phyloP scores from a whole-genome alignment of 2,113 vertebrate species.

The Eira barbara region DNA sequence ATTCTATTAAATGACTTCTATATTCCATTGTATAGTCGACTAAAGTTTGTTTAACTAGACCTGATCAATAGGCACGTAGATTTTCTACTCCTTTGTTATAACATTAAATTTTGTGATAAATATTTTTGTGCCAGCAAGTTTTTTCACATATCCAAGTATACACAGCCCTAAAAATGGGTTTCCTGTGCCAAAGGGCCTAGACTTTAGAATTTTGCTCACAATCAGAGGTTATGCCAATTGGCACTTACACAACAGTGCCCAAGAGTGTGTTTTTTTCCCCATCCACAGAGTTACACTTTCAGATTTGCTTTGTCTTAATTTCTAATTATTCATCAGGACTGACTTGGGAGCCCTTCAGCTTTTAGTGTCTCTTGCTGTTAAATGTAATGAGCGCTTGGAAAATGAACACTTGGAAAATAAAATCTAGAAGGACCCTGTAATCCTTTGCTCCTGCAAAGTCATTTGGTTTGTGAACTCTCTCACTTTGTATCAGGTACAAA shows the following conservation, averaged over 20 bases:
- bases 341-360: neutral
- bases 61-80: neutral
- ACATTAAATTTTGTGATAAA: neutral
- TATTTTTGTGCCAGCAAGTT: neutral
- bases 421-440: neutral
- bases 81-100: neutral
- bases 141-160: neutral
- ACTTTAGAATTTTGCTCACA: neutral
- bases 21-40: neutral
- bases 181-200: neutral
- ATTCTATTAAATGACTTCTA: neutral
- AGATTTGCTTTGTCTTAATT: neutral
- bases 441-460: neutral
- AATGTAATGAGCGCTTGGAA: neutral
- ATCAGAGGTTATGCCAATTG: neutral
- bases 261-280: neutral
- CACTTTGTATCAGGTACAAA: neutral
- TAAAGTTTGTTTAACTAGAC: neutral
- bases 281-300: neutral
- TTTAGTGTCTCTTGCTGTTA: slow-evolving; percentile 11
- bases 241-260: accelerated
- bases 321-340: neutral
- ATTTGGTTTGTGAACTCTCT: neutral
- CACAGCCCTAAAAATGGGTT: neutral
- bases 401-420: neutral